Evolutionary conservation across 92 coral and sea anemone genomes (phyloP).

Genomic region (Phenganax subtilis): DNA sequence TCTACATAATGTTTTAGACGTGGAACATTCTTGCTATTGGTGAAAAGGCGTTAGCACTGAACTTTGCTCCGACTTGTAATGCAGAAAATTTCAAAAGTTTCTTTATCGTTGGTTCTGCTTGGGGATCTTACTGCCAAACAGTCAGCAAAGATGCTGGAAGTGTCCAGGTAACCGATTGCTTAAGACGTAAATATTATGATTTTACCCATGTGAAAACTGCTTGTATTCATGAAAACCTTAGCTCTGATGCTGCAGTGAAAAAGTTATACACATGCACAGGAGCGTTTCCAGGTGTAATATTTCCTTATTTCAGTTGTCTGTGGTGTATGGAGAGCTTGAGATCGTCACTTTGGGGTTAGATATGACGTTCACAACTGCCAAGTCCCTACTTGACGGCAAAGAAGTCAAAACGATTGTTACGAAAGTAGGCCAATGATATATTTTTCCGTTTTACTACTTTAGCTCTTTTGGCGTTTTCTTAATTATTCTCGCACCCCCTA

Average conservation of each 20-base stretch:
- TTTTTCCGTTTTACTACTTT: neutral
- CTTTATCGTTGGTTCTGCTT: constrained; percentile 71
- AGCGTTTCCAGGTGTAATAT: neutral
- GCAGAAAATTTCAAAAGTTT: constrained; percentile 64
- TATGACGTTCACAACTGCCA: constrained; percentile 47
- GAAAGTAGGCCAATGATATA: neutral
- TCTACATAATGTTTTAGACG: constrained; percentile 40
- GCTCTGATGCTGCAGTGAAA: no score
- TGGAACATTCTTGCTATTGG: constrained; percentile 59
- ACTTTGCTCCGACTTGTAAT: constrained; percentile 71
- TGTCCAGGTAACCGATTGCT: constrained; percentile 16
- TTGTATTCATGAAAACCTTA: neutral
- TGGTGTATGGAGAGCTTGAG: constrained; percentile 50
- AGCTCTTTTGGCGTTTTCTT: no score
- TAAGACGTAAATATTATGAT: no score
- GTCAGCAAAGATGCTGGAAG: constrained; percentile 34
- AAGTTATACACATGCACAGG: no score
- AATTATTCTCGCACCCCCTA: no score
- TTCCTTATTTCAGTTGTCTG: constrained; percentile 45
- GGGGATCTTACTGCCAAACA: constrained; percentile 81
- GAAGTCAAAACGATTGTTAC: constrained; percentile 12
- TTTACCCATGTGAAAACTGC: neutral
- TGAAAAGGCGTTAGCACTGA: constrained; percentile 51
- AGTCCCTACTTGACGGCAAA: constrained; percentile 27
- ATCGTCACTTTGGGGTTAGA: constrained; percentile 49